phyloP scores from a whole-genome alignment of 1,140 invertebrate genomes.

The Pissodes strobi region DNA sequence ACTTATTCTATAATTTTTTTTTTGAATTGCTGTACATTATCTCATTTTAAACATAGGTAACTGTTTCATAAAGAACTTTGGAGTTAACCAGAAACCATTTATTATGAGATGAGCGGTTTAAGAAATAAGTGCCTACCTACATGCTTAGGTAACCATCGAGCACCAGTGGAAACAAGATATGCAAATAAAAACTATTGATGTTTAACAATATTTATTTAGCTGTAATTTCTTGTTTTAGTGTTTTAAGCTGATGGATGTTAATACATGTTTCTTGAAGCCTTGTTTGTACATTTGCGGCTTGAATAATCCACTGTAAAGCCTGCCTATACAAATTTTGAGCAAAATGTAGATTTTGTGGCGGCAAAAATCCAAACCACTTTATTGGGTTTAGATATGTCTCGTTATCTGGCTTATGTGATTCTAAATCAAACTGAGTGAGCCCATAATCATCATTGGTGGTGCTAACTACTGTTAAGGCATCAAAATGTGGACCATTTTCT shows the following conservation, averaged over 20 bases:
- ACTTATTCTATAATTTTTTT: no score
- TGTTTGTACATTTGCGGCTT: conserved; percentile 67
- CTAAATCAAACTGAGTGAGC: conserved; percentile 48
- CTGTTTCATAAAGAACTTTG: no score
- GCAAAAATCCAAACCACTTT: conserved; percentile 76
- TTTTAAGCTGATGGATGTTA: conserved; percentile 56
- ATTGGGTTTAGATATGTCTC: conserved; percentile 63
- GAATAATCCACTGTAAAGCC: conserved; percentile 63
- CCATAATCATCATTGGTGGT: conserved; percentile 54
- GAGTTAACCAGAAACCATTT: no score
- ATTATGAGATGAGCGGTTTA: no score
- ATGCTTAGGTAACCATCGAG: no score
- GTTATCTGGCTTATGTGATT: conserved; percentile 51
- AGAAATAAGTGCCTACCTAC: no score
- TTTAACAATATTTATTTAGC: conserved; percentile 4
- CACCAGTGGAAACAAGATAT: no score
- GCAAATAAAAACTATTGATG: no score
- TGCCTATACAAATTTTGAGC: conserved; percentile 70
- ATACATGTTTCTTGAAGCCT: conserved; percentile 58
- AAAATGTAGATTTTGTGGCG: conserved; percentile 70
- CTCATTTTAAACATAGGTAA: no score
- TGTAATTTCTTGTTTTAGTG: conserved; percentile 44
- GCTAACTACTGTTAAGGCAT: conserved; percentile 59
- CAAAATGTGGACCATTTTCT: conserved; percentile 63
- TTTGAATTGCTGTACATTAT: no score